phyloP scores from a whole-genome alignment of 2,797 vertebrate genomes.

The Hemibagrus guttatus region DNA sequence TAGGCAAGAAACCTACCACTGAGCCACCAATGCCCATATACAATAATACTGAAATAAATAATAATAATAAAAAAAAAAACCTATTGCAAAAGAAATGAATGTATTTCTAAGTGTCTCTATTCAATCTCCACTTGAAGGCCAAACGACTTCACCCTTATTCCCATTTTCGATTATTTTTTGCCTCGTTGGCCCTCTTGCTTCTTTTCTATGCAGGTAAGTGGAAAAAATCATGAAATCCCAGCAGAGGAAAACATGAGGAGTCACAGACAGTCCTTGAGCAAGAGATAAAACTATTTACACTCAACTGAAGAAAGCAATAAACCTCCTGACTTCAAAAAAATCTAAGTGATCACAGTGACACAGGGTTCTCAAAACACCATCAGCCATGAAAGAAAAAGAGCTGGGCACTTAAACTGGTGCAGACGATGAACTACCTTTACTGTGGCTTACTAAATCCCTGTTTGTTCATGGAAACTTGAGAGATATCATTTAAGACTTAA shows the following conservation, averaged over 20 bases:
- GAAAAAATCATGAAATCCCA: not conserved
- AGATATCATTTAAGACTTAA: not conserved
- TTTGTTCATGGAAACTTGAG: not conserved
- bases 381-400: not conserved
- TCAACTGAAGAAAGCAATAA: not conserved
- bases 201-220: not conserved
- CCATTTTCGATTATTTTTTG: not conserved
- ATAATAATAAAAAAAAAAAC: too few species aligned
- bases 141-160: not conserved
- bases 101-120: not conserved
- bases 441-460: not conserved
- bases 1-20: too few species aligned
- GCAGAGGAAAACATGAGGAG: not conserved
- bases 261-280: not conserved
- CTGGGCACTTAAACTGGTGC: not conserved
- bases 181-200: not conserved
- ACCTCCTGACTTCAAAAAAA: not conserved
- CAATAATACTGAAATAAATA: not conserved
- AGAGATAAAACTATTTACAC: conserved; percentile 6
- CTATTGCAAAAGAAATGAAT: not conserved
- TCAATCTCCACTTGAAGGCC: not conserved
- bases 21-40: too few species aligned
- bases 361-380: not conserved
- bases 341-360: not conserved
- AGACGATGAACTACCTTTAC: not conserved